These are phyloP conservation scores for Andricus quercusramuli DNA, from an alignment of 2,888 invertebrate genomes.

Conservation along the genomic window DNA sequence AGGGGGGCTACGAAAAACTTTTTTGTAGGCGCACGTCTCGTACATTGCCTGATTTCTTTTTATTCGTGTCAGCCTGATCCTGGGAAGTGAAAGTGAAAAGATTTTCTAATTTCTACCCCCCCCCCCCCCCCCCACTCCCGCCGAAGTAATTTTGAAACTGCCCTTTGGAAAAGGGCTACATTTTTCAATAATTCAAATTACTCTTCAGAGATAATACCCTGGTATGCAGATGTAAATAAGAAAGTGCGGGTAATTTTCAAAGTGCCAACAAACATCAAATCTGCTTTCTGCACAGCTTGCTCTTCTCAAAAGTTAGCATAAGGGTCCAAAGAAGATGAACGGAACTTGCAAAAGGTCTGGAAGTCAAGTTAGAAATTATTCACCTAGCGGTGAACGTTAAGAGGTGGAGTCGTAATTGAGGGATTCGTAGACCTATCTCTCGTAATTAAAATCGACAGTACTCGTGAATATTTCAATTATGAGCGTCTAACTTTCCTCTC, in stretches of 20 bases:
- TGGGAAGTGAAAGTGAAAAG: too few species aligned
- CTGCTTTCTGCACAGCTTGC: not conserved
- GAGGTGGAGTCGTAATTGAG: slow-evolving; percentile 3
- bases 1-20: too few species aligned
- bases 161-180: too few species aligned
- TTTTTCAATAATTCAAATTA: too few species aligned
- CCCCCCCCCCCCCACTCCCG: too few species aligned
- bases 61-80: too few species aligned
- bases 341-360: not conserved
- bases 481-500: slow-evolving; percentile 15
- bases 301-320: not conserved
- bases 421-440: not conserved
- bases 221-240: not conserved
- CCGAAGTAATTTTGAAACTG: too few species aligned
- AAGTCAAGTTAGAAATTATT: slow-evolving; percentile 26
- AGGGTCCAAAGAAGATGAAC: not conserved
- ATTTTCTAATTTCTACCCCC: too few species aligned
- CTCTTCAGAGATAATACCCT: not conserved
- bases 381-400: slow-evolving; percentile 21
- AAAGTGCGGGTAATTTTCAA: not conserved
- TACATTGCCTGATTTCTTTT: too few species aligned
- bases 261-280: not conserved
- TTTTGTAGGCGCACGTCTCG: too few species aligned
- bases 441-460: slow-evolving; percentile 28
- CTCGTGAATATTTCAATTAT: slow-evolving; percentile 34